phyloP scores from a whole-genome alignment of 2,888 invertebrate species.

The Crioceris asparagi region DNA sequence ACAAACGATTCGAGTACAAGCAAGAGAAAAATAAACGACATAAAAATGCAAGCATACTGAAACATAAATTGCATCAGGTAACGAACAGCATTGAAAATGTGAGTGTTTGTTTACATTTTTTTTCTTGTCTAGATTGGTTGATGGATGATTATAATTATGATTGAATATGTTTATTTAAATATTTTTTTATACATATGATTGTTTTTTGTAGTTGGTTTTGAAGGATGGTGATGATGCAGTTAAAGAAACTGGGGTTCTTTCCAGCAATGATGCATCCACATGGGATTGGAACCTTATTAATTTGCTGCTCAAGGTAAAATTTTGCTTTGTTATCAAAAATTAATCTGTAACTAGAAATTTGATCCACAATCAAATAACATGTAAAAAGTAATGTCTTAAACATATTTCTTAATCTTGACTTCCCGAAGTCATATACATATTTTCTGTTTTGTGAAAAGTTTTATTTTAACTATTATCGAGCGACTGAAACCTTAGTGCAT shows the following conservation, averaged over 20 bases:
- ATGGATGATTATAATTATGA: not conserved
- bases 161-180: slow-evolving; percentile 1
- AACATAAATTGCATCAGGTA: slow-evolving; percentile 33
- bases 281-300: slow-evolving; percentile 94
- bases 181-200: not conserved
- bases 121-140: not conserved
- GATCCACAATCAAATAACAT: too few relatives aligned
- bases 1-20: slow-evolving; percentile 29
- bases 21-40: slow-evolving; percentile 23
- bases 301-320: slow-evolving; percentile 61
- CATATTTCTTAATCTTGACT: too few relatives aligned
- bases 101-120: slow-evolving; percentile 6
- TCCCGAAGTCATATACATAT: too few relatives aligned
- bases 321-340: slow-evolving; percentile 15
- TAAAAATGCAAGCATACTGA: slow-evolving; percentile 25
- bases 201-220: slow-evolving; percentile 29
- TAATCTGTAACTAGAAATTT: too few relatives aligned
- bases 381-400: not conserved
- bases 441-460: too few relatives aligned
- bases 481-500: too few relatives aligned
- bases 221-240: slow-evolving; percentile 49
- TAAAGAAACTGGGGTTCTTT: slow-evolving; percentile 71
- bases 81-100: slow-evolving; percentile 11
- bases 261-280: slow-evolving; percentile 64
- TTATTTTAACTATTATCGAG: too few relatives aligned